Evolutionary conservation across 2,797 vertebrate species (phyloP), one percentile per base, ranked within the genome.

Genomic region (Oophaga sylvatica): DNA sequence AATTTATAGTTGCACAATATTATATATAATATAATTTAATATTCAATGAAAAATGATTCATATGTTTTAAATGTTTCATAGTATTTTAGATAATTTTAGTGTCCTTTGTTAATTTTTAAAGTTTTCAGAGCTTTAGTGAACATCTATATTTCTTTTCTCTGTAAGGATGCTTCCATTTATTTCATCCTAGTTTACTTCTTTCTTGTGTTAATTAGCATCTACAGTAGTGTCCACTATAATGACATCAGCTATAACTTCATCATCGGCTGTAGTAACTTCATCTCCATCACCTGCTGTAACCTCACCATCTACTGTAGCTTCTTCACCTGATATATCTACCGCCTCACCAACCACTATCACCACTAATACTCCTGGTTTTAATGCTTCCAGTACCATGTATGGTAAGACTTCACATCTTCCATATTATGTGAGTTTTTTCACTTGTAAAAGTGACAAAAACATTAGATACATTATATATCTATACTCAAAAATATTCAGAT

Each of bases 331-430:
- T 84, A 76, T 2, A 22, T 29, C 63, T 65, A 48, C 60, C 16
- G n/a, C 45, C 26, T 76, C 67, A 81, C 29, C 82, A 65, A 29
- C 68, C 84, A 84, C 59, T 88, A 10, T 45, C 67, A 80, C 29
- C 77, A 82, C 87, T 89, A 82, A 81, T 71, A 60, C 59, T 31
- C 20, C 48, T 83, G 86, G n/a, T 53, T 78, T 84, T n/a, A 77
- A 29, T 84, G 12, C 71, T 84, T 73, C 82, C 76, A 88, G 67
- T 80, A 45, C 35, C 57, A 75, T 68, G 56, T 84, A 88, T 88
- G 87, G 87, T 89, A 86, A 89, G 87, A 89, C 81, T 22, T 20
- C 3, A 84, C 8, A 70, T 88, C 87, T 84, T 88, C 77, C 87
- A 88, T 88, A 87, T 80, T 26, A 53, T 84, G 41, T 77, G 17